Evolutionary conservation across 2,888 invertebrate species (phyloP).

Genomic region (Rhagonycha lutea): DNA sequence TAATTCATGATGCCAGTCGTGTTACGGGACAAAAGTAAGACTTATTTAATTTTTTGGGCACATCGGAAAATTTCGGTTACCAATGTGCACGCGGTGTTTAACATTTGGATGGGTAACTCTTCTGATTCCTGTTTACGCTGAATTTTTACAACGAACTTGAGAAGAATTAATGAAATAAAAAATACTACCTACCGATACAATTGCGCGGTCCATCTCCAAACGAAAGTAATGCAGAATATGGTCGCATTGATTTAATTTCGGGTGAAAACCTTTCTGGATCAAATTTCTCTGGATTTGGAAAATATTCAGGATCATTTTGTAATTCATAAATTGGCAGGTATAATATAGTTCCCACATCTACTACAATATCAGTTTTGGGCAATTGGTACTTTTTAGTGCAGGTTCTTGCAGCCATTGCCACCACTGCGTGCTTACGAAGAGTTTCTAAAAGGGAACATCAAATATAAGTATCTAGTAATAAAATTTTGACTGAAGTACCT

Average conservation of each 20-base stretch:
- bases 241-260: constrained; percentile 55
- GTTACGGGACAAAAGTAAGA: too few relatives aligned
- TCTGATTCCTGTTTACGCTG: too few relatives aligned
- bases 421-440: constrained; percentile 41
- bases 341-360: constrained; percentile 37
- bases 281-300: constrained; percentile 64
- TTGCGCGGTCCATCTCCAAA: constrained; percentile 63
- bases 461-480: not conserved
- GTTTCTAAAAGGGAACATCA: constrained; percentile 37
- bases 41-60: too few relatives aligned
- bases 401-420: constrained; percentile 37
- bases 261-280: constrained; percentile 64
- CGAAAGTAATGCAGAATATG: constrained; percentile 60
- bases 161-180: not conserved
- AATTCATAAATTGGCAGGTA: constrained; percentile 39
- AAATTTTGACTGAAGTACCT: constrained; percentile 34
- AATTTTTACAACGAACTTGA: too few relatives aligned
- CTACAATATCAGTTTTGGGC: constrained; percentile 36
- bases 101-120: too few relatives aligned
- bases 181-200: constrained; percentile 56
- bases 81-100: too few relatives aligned
- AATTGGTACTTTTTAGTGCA: constrained; percentile 39
- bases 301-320: constrained; percentile 43
- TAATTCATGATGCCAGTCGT: too few relatives aligned
- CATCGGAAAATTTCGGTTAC: too few relatives aligned